Evolutionary conservation across 2,888 invertebrate genomes (phyloP).

Genomic region (Cantharis rufa): DNA sequence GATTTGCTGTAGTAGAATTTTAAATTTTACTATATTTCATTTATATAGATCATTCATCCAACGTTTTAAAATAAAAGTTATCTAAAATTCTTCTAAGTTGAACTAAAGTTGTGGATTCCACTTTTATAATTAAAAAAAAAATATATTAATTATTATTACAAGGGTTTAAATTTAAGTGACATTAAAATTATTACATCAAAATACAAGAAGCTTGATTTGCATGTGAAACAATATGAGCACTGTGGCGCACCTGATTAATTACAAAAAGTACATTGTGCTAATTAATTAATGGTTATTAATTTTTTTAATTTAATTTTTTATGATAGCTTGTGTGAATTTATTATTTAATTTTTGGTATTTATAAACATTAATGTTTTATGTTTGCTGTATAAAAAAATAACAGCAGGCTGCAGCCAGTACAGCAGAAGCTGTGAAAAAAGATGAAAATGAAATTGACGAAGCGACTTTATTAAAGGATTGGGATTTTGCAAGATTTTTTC

Average conservation of each 20-base stretch:
- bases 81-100: not conserved
- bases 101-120: not conserved
- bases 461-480: conserved; percentile 82
- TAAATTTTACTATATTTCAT: not conserved
- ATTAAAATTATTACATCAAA: conserved; percentile 1
- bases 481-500: conserved; percentile 87
- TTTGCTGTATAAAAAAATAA: conserved; percentile 41
- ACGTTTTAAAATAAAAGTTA: not conserved
- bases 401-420: conserved; percentile 56
- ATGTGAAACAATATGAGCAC: not conserved
- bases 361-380: conserved; percentile 28
- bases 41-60: not conserved
- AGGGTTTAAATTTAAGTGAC: not conserved
- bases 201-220: not conserved
- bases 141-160: not conserved
- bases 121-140: not conserved
- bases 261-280: conserved; percentile 1
- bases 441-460: conserved; percentile 68
- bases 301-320: conserved; percentile 41
- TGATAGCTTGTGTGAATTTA: conserved; percentile 30
- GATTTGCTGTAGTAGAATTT: not conserved
- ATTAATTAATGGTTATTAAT: not conserved
- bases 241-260: not conserved
- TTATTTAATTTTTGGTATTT: conserved; percentile 18
- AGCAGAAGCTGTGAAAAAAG: conserved; percentile 47